Percentiles rank a stretch among this genome's conserved stretches.
These are phyloP conservation scores for Aethes cnicana DNA, from an alignment of 2,888 invertebrate genomes.

Conservation along the genomic window DNA sequence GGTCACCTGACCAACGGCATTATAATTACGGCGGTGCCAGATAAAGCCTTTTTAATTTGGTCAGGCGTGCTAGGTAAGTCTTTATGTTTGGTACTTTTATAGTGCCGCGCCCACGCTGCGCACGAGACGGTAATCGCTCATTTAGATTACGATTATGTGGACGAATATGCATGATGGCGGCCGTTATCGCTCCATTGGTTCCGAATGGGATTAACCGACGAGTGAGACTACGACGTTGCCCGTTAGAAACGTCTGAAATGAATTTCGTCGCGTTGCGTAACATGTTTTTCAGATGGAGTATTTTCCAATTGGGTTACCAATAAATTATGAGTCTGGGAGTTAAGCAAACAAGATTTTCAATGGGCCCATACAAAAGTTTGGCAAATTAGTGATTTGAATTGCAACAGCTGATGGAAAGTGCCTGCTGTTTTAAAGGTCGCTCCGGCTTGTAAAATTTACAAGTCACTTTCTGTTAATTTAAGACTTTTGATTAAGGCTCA, in stretches of 20 bases:
- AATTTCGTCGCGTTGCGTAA: conserved; percentile 20
- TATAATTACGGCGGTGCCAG: conserved; percentile 65
- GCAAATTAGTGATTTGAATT: conserved; percentile 4
- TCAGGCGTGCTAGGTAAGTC: conserved; percentile 39
- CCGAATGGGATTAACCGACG: conserved; percentile 63
- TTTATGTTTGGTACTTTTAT: conserved; percentile 49
- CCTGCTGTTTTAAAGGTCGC: too few species aligned
- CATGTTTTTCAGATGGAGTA: conserved; percentile 24
- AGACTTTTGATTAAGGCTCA: too few species aligned
- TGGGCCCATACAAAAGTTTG: not conserved
- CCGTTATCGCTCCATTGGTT: conserved; percentile 69
- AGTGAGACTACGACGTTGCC: conserved; percentile 45
- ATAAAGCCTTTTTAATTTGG: conserved; percentile 59
- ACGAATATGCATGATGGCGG: conserved; percentile 67
- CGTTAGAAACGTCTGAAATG: conserved; percentile 33
- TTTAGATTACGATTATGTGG: conserved; percentile 70
- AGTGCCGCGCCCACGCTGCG: conserved; percentile 68
- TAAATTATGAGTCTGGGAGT: conserved; percentile 20
- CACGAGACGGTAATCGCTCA: conserved; percentile 69
- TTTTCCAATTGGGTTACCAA: conserved; percentile 24
- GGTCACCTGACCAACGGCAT: conserved; percentile 64
- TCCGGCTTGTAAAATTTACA: too few species aligned
- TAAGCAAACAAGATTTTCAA: conserved; percentile 10
- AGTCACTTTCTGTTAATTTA: too few species aligned
- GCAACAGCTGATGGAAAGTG: conserved; percentile 3